Conservation (phyloP, 1,140 invertebrate species). For the Hesperophylax magnus region DNA sequence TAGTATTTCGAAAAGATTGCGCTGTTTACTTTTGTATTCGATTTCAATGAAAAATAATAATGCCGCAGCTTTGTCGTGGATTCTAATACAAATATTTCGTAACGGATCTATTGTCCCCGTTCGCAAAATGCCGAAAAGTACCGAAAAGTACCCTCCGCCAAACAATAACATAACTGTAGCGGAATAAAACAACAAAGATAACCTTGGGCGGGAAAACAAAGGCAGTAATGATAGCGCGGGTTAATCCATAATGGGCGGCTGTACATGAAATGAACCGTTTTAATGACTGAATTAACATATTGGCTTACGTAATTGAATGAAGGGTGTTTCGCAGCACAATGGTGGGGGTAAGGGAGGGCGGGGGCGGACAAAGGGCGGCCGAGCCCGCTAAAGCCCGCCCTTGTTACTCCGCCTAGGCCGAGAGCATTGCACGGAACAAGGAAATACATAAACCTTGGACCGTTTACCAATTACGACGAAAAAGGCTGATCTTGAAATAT, state of each 20-base stretch:
- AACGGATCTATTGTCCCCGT: no score
- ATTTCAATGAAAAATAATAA: no score
- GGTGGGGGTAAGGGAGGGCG: neutral
- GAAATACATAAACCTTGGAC: neutral
- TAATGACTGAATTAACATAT: conserved; percentile 39
- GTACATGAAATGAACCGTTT: conserved; percentile 27
- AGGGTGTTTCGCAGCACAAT: conserved; percentile 6
- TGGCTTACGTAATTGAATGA: conserved; percentile 32
- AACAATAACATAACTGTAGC: no score
- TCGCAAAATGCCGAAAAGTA: no score
- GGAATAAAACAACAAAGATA: no score
- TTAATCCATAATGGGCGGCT: conserved; percentile 21
- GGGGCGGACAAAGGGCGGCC: neutral
- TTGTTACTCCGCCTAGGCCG: no score
- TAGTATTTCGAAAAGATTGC: no score
- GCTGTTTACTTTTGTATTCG: no score
- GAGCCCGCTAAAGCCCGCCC: neutral
- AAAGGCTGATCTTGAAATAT: neutral
- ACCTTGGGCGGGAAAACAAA: neutral
- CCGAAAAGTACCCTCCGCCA: neutral
- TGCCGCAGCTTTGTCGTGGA: no score
- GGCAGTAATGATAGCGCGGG: neutral
- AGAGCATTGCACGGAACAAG: neutral
- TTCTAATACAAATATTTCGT: no score
- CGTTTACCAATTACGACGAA: neutral